These are phyloP conservation scores for Chrysolina americana DNA, from an alignment of 2,888 invertebrate species.

Conservation along the genomic window DNA sequence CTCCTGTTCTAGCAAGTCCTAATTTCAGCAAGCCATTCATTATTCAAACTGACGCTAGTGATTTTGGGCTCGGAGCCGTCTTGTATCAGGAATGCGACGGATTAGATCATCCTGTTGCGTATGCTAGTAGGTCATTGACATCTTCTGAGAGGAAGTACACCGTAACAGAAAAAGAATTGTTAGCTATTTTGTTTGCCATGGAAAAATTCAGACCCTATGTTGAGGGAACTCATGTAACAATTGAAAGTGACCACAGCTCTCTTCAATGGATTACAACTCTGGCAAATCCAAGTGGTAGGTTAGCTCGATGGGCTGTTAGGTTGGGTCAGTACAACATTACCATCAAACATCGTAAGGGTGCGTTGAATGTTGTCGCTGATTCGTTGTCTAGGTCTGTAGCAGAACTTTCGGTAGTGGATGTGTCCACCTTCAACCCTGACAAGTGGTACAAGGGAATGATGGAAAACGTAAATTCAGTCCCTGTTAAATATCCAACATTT, in stretches of 20 bases:
- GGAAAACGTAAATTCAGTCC: slow-evolving; percentile 31
- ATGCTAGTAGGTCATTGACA: slow-evolving; percentile 40
- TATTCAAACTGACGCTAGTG: too few species aligned
- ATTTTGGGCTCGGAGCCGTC: too few species aligned
- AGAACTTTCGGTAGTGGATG: slow-evolving; percentile 19
- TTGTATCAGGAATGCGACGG: slow-evolving; percentile 37
- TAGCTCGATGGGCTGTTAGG: slow-evolving; percentile 54
- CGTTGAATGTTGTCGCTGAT: slow-evolving; percentile 55
- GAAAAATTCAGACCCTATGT: slow-evolving; percentile 54
- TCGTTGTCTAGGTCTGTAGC: slow-evolving; percentile 29
- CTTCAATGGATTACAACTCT: slow-evolving; percentile 54
- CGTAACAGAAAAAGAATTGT: slow-evolving; percentile 49
- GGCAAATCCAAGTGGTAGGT: slow-evolving; percentile 54
- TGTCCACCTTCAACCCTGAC: slow-evolving; percentile 38
- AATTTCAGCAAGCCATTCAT: too few species aligned
- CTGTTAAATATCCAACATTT: slow-evolving; percentile 43
- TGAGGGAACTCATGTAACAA: slow-evolving; percentile 49
- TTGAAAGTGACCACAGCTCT: slow-evolving; percentile 55
- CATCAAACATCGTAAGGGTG: slow-evolving; percentile 54
- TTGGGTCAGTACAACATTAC: slow-evolving; percentile 48
- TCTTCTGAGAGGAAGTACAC: slow-evolving; percentile 45
- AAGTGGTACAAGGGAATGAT: slow-evolving; percentile 45
- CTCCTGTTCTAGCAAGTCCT: too few species aligned
- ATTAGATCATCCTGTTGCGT: slow-evolving; percentile 39
- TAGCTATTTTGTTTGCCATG: slow-evolving; percentile 47